Base-by-base conservation (phyloP, 1,140 invertebrate species). In the Melanaphis sacchari region DNA sequence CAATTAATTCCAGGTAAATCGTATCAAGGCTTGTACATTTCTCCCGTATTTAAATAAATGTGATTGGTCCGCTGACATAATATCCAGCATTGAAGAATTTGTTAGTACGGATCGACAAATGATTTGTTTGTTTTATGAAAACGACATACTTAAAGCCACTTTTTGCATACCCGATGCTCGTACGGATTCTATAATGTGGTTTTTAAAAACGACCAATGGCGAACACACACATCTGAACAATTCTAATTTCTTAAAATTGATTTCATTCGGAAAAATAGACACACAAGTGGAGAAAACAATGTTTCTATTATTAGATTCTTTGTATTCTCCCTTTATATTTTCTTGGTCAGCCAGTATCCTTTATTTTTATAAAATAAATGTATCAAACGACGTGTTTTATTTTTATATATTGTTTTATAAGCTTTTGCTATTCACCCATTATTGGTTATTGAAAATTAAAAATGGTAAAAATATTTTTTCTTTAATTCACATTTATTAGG, bases 341-440 rank as follows among this genome's bases (percentile, higher is more conserved):
- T 85, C 91, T 15, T 54, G 91, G 91, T 85, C 91, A 49, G n/a
- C 66, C 18, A 41, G 91, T 93, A 93, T 93, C 91, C 91, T 93
- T 93, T 93, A 11, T 76, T 76, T 46, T 15, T 7, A 54, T 22
- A 52, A 66, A 66, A 66, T n/a, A 18, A 18, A 76, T n/a, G 2
- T 76, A 76, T 76, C 15, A 76, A 76, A 76, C n/a, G 21, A 41
- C 15, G 26, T 66, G 26, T 59, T 90, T 54, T 31, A 31, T 66
- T 6, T n/a, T 31, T 5, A 5, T 76, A 18, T 4, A 15, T 26
- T n/a, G n/a, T 59, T n/a, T 76, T n/a, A 66, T 66, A 15, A 66
- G n/a, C 59, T 15, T 7, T 76, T 76, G 8, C 31, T n/a, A n/a
- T 66, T 31, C 59, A 1, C 0, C 31, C 31, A n/a, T n/a, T 66